Evolutionary conservation across 2,113 vertebrate species (phyloP).

Genomic region (Apteryx owenii): DNA sequence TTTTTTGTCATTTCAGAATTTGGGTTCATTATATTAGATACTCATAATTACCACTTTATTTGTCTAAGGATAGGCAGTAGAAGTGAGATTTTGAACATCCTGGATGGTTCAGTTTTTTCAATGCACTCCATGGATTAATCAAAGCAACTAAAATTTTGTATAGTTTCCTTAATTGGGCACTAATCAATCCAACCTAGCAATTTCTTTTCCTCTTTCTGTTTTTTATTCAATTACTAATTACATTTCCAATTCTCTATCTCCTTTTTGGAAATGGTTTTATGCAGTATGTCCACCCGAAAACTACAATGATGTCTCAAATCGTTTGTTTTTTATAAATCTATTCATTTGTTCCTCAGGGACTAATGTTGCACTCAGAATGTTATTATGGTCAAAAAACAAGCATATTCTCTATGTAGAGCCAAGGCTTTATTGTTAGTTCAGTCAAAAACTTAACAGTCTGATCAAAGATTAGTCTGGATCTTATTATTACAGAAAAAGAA

Average conservation of each 20-base stretch:
- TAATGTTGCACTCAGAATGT: neutral
- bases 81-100: neutral
- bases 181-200: neutral
- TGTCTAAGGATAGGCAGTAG: neutral
- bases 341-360: neutral
- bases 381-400: neutral
- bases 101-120: neutral
- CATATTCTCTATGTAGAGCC: neutral
- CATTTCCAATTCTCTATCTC: neutral
- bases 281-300: neutral
- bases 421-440: neutral
- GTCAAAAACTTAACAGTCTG: neutral
- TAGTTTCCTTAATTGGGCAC: neutral
- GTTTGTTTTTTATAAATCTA: neutral
- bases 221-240: neutral
- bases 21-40: neutral
- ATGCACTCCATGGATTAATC: neutral
- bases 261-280: neutral
- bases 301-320: neutral
- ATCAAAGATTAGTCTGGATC: neutral
- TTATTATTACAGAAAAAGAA: neutral
- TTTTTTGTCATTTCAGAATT: neutral
- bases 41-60: neutral
- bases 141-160: neutral
- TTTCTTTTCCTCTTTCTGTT: neutral